Conservation (phyloP, 2,113 vertebrate species). For the Chaenogobius annularis region DNA sequence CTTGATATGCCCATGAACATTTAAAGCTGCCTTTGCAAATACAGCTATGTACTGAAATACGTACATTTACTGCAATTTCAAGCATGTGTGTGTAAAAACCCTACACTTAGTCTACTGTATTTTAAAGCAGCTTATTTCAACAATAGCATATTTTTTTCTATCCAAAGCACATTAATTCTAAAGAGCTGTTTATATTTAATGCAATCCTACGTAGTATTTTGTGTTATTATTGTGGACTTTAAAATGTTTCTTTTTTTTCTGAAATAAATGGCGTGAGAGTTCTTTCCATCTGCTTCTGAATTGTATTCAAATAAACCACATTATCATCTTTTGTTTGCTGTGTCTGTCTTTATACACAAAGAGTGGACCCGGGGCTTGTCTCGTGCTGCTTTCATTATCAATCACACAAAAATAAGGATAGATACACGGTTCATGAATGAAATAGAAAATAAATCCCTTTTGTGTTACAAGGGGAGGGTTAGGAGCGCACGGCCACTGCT, state of each 20-base stretch:
- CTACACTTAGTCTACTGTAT: background rate
- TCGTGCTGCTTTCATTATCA: slow-evolving; percentile 37
- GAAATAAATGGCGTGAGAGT: slow-evolving; percentile 36
- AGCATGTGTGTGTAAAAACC: background rate
- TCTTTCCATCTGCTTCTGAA: slow-evolving; percentile 41
- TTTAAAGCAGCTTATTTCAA: background rate
- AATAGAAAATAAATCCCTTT: background rate
- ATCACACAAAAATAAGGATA: slow-evolving; percentile 20
- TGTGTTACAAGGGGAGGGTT: slow-evolving; percentile 30
- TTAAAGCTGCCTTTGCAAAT: slow-evolving; percentile 23
- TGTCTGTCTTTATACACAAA: slow-evolving; percentile 58
- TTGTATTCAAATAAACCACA: slow-evolving; percentile 73
- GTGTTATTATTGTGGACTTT: background rate
- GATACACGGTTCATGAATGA: slow-evolving; percentile 13
- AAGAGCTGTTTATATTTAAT: background rate
- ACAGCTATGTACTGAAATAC: slow-evolving; percentile 6
- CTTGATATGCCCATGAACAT: slow-evolving; percentile 32
- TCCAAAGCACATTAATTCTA: background rate
- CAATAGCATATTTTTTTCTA: background rate
- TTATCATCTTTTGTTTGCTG: slow-evolving; percentile 60
- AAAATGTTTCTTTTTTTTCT: slow-evolving; percentile 39
- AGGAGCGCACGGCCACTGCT: slow-evolving; percentile 66
- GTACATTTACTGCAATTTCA: background rate
- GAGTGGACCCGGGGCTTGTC: slow-evolving; percentile 24
- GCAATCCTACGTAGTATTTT: background rate